These are phyloP conservation scores for Pteropus rufus DNA, from an alignment of 2,797 vertebrate genomes.

Conservation along the genomic window DNA sequence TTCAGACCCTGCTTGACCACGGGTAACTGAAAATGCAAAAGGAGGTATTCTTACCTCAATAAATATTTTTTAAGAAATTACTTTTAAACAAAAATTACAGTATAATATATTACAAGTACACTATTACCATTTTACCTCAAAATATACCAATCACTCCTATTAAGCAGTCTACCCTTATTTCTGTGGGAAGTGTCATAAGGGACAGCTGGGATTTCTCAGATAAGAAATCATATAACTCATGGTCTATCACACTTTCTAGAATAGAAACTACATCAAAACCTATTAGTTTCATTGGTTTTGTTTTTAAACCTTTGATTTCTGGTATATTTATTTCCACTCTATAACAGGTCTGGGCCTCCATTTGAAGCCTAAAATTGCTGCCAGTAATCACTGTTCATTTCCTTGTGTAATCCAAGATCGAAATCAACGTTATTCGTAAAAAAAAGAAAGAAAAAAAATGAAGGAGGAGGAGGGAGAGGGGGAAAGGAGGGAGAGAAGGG, in stretches of 20 bases:
- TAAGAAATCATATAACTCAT: background rate
- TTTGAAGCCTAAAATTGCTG: conserved; percentile 2
- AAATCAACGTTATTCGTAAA: conserved; percentile 18
- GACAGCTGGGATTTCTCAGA: background rate
- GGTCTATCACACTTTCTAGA: background rate
- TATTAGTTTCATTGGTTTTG: background rate
- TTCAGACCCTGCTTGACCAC: background rate
- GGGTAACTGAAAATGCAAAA: background rate
- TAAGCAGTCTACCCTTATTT: background rate
- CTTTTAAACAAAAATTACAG: background rate
- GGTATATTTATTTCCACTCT: background rate
- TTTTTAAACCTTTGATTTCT: background rate
- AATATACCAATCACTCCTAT: background rate
- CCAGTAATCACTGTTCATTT: conserved; percentile 1
- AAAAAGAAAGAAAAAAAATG: background rate
- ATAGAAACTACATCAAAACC: conserved; percentile 3
- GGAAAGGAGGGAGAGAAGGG: background rate
- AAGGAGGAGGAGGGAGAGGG: too few relatives aligned
- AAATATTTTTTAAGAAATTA: background rate
- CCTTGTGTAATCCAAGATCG: background rate
- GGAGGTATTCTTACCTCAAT: background rate
- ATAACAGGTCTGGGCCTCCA: background rate
- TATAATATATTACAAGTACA: background rate
- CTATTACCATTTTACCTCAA: background rate
- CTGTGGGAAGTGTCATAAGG: background rate